Percentiles rank a stretch among this genome's conserved stretches.
Evolutionary conservation across 2,888 invertebrate species (phyloP).

Genomic region (Graphium colonna): DNA sequence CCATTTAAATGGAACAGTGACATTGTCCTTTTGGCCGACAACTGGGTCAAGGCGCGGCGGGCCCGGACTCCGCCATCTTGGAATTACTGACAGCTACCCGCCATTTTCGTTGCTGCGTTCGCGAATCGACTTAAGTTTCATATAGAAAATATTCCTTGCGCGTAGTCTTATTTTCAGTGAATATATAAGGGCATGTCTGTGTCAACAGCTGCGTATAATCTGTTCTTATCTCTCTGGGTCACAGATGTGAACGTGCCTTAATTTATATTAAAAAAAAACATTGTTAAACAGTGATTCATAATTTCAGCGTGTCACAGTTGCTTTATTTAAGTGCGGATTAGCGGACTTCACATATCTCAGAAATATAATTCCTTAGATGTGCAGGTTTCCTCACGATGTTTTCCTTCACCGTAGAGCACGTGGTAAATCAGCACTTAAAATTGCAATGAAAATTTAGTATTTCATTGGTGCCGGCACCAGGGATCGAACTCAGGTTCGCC

Average conservation of each 20-base stretch:
- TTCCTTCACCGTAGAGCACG: no score
- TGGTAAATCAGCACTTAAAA: no score
- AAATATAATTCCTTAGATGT: no score
- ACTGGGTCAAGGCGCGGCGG: conserved; percentile 38
- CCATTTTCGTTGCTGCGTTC: conserved; percentile 11
- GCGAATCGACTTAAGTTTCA: neutral
- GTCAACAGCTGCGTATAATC: neutral
- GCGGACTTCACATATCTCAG: no score
- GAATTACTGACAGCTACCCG: conserved; percentile 11
- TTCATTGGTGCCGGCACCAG: no score
- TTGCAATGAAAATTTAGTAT: no score
- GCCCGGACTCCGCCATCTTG: conserved; percentile 24
- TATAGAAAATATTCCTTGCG: neutral
- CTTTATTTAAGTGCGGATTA: no score
- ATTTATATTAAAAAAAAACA: neutral
- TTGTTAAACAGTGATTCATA: neutral
- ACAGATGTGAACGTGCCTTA: neutral
- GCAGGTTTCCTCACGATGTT: no score
- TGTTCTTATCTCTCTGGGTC: conserved; percentile 1
- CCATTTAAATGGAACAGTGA: conserved; percentile 25
- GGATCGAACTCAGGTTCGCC: no score
- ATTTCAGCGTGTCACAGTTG: no score
- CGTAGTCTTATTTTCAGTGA: neutral
- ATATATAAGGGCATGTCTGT: neutral
- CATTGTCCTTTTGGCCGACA: conserved; percentile 34